phyloP scores from a whole-genome alignment of 2,888 invertebrate genomes.

The Agrotis segetum region DNA sequence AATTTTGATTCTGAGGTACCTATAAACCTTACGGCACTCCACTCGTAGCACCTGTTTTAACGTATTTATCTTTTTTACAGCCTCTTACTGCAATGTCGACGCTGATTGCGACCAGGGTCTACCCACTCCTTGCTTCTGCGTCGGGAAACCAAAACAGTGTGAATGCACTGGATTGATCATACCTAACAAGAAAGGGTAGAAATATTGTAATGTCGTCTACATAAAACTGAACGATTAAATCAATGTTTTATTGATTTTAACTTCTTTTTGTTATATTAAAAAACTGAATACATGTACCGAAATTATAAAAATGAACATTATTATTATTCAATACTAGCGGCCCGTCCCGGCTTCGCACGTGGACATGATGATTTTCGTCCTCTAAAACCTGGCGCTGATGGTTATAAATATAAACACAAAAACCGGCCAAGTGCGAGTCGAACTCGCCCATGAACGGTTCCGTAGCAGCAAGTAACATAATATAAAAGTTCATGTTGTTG shows the following conservation, averaged over 20 bases:
- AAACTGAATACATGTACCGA: not conserved
- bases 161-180: not conserved
- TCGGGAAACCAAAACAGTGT: not conserved
- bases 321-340: too few species aligned
- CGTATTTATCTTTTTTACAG: not conserved
- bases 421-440: too few species aligned
- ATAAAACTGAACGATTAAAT: not conserved
- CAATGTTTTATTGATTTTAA: not conserved
- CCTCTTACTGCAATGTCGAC: accelerated
- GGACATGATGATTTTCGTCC: too few species aligned
- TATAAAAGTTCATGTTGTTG: too few species aligned
- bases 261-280: not conserved
- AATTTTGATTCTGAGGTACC: too few species aligned
- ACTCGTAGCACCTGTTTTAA: not conserved
- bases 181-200: not conserved
- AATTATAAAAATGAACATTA: too few species aligned
- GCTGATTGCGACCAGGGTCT: not conserved
- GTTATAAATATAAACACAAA: too few species aligned
- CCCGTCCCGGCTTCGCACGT: too few species aligned
- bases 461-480: too few species aligned
- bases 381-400: too few species aligned
- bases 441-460: too few species aligned
- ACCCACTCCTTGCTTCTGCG: not conserved
- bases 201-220: not conserved
- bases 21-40: too few species aligned